These are phyloP conservation scores for Trichonephila inaurata DNA, from an alignment of 1,140 invertebrate genomes.

Conservation along the genomic window DNA sequence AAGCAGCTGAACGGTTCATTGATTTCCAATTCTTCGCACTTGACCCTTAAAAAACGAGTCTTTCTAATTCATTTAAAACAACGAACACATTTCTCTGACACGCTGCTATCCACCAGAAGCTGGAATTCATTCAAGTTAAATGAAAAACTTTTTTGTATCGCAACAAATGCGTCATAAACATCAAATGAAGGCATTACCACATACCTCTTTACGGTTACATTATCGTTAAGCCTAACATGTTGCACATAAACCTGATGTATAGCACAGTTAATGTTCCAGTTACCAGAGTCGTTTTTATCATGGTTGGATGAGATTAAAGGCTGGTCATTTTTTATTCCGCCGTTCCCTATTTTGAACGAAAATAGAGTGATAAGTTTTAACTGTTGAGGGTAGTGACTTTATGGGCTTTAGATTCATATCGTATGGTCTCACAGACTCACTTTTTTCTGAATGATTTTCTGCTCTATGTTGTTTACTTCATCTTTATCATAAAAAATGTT, in stretches of 20 bases:
- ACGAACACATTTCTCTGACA: background rate
- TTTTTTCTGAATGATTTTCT: background rate
- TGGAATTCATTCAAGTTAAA: conserved; percentile 12
- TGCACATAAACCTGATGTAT: conserved; percentile 51
- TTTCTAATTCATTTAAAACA: background rate
- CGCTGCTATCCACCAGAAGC: background rate
- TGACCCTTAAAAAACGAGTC: background rate
- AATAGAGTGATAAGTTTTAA: conserved; percentile 58
- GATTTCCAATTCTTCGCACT: background rate
- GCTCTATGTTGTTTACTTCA: no score
- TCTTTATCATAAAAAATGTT: no score
- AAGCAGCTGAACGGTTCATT: no score
- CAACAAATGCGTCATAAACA: conserved; percentile 44
- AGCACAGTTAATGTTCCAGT: conserved; percentile 51
- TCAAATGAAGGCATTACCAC: conserved; percentile 31
- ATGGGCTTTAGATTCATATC: conserved; percentile 51
- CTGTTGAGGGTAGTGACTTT: background rate
- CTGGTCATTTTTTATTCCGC: conserved; percentile 11
- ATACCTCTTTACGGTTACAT: conserved; percentile 35
- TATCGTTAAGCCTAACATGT: conserved; percentile 60
- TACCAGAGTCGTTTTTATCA: conserved; percentile 34
- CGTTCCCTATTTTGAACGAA: background rate
- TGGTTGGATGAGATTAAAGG: conserved; percentile 39
- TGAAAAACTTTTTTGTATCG: background rate
- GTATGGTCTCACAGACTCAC: background rate